Evolutionary conservation across 2,888 invertebrate genomes (phyloP).

Genomic region (Brachyptera risi): DNA sequence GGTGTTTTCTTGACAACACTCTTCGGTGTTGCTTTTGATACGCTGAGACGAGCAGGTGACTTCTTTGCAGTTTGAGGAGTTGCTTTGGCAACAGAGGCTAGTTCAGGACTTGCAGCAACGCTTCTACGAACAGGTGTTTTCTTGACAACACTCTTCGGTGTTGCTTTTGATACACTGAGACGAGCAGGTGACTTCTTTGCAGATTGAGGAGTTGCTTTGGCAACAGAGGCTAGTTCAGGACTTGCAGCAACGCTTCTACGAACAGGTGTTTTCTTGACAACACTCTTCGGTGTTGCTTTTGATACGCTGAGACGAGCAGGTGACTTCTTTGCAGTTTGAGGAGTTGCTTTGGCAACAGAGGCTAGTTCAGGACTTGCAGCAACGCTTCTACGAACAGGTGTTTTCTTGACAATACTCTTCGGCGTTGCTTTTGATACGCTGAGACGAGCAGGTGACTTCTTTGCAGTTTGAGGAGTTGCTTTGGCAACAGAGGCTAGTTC

Average conservation of each 20-base stretch:
- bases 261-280: neutral
- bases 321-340: neutral
- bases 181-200: neutral
- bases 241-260: neutral
- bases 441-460: neutral
- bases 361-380: too few relatives aligned
- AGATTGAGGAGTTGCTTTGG: neutral
- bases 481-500: too few relatives aligned
- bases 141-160: neutral
- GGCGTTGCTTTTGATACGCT: neutral
- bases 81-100: too few relatives aligned
- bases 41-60: neutral
- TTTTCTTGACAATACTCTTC: neutral
- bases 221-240: too few relatives aligned
- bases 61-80: neutral
- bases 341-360: neutral
- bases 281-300: neutral
- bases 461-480: neutral
- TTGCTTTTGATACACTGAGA: neutral
- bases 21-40: neutral
- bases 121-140: neutral
- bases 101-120: too few relatives aligned
- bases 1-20: neutral
- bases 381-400: neutral
- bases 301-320: neutral